Evolutionary conservation across 2,888 invertebrate genomes (phyloP), one percentile per base, ranked within the genome.

Genomic region (Mythimna ferrago): DNA sequence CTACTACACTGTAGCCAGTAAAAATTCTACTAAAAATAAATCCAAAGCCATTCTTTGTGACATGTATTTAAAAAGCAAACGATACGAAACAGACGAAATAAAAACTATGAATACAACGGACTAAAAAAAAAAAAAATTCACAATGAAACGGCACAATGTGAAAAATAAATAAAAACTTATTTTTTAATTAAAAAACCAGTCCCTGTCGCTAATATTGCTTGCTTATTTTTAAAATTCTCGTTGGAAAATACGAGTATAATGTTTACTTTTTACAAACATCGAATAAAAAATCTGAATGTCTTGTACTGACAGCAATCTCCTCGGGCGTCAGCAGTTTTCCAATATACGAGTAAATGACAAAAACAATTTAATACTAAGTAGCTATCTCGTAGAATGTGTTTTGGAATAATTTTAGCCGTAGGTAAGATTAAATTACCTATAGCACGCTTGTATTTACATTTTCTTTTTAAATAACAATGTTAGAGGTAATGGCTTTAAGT

Each of bases 71-170:
- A 48, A 60, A 60, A 60, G 21, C 64, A 26, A 80, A 72, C 48
- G 21, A 44, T 41, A 64, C 32, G 54, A 35, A 51, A 61, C 48
- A 58, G 41, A 35, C 7, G 56, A 73, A 80, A 41, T 26, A 63
- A 62, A 76, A 80, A 74, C 64, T 65, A 56, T 51, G 41, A 56
- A 73, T 44, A 73, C 48, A 51, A 41, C n/a, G n/a, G n/a, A n/a
- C n/a, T n/a, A n/a, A 51, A 80, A 38, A 7, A 64, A 73, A 75
- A 72, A 44, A 57, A 41, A 41, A 57, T 32, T 71, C 41, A 11
- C 51, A 51, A 54, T 21, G 60, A 71, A 53, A 78, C 41, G 16
- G 19, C 26, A 73, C 57, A 61, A 74, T 56, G 21, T 73, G 32
- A 11, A 73, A 32, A 73, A 63, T 53, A 51, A 44, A 61, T 48